phyloP scores from a whole-genome alignment of 2,797 vertebrate species.

The Morus bassanus region DNA sequence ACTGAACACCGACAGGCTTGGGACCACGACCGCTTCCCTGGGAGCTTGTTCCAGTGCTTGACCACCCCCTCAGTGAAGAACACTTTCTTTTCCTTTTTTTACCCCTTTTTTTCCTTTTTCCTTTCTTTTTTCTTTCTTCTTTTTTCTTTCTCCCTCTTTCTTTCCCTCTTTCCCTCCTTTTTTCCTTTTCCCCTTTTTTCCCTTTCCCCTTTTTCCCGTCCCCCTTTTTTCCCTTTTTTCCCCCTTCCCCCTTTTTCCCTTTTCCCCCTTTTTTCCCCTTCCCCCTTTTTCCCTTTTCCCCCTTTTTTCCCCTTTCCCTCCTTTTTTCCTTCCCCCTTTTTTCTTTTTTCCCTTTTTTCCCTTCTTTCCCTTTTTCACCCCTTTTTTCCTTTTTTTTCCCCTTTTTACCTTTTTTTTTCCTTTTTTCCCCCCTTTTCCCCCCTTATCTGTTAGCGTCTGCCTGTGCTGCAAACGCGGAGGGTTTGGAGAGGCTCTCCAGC shows the following conservation, averaged over 20 bases:
- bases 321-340: no score
- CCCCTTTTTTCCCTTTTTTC: no score
- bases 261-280: fast-evolving
- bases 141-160: no score
- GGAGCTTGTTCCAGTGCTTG: not conserved
- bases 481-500: fast-evolving
- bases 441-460: not conserved
- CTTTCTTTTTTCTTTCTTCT: not conserved
- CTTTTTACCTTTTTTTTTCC: no score
- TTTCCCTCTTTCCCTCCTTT: no score
- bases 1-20: not conserved
- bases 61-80: not conserved
- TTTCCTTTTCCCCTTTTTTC: fast-evolving
- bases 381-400: fast-evolving
- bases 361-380: fast-evolving
- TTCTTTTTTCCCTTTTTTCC: fast-evolving
- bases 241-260: no score
- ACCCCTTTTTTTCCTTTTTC: not conserved
- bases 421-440: no score
- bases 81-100: no score
- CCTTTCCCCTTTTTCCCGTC: not conserved
- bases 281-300: no score
- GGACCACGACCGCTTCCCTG: fast-evolving
- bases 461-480: fast-evolving
- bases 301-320: fast-evolving